These are phyloP conservation scores for Torymus tubicola DNA, from an alignment of 2,888 invertebrate species.

Conservation along the genomic window DNA sequence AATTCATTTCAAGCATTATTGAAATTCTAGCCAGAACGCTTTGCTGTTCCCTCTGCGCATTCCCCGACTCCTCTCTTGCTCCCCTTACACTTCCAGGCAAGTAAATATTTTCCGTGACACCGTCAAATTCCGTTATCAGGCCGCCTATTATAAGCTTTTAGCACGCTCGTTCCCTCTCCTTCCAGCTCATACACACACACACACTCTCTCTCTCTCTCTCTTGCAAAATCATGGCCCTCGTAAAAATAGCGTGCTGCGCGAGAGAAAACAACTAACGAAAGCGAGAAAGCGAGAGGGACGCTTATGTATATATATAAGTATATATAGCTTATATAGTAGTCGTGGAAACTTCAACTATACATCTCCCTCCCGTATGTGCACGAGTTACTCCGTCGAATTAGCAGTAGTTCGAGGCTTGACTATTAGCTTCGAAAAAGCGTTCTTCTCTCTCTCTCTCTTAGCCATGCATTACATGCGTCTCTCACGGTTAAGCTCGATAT, in stretches of 20 bases:
- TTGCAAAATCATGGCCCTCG: neutral
- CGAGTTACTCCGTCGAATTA: too few species aligned
- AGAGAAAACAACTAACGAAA: neutral
- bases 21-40: constrained; percentile 36
- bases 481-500: constrained; percentile 19
- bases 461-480: neutral
- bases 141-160: constrained; percentile 12
- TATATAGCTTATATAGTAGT: too few species aligned
- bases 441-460: neutral
- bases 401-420: neutral
- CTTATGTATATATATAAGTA: too few species aligned
- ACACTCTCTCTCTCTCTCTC: neutral
- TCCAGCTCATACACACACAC: neutral
- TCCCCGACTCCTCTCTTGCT: neutral
- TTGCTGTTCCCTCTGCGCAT: neutral
- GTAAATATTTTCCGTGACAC: constrained; percentile 23
- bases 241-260: constrained; percentile 19
- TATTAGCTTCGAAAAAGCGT: constrained; percentile 12
- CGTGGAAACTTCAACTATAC: too few species aligned
- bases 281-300: neutral
- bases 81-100: neutral
- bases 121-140: constrained; percentile 36
- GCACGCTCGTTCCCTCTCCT: neutral
- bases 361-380: too few species aligned
- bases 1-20: constrained; percentile 16